Evolutionary conservation across 2,797 vertebrate genomes (phyloP).

Genomic region (Pipistrellus nathusii): DNA sequence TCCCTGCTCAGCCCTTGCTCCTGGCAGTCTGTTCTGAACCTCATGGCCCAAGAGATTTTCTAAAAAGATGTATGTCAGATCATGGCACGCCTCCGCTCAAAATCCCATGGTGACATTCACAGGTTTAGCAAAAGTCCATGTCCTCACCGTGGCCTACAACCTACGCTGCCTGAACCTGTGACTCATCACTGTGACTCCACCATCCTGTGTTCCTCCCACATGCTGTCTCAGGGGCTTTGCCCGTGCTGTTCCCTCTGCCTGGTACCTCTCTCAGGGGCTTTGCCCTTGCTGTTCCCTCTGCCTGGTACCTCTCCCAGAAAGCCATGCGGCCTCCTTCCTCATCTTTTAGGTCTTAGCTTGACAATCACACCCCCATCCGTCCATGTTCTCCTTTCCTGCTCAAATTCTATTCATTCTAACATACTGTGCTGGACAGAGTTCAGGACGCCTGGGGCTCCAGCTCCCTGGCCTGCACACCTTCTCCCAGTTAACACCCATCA

Average conservation of each 20-base stretch:
- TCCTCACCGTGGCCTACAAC: not conserved
- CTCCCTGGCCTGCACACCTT: not conserved
- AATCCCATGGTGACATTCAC: not conserved
- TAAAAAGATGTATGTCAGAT: not conserved
- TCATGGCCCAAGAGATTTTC: not conserved
- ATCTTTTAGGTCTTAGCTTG: not conserved
- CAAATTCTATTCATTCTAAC: not conserved
- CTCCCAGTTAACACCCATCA: not conserved
- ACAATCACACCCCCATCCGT: not conserved
- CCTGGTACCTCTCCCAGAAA: not conserved
- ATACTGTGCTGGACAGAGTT: rapidly evolving
- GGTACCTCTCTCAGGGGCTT: not conserved
- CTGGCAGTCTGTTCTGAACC: not conserved
- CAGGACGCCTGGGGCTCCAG: not conserved
- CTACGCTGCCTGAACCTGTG: not conserved
- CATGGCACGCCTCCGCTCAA: not conserved
- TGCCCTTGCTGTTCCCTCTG: not conserved
- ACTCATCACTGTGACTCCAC: not conserved
- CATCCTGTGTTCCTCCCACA: conserved; percentile 14
- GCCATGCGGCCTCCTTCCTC: not conserved
- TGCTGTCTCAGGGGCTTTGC: not conserved
- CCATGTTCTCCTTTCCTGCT: not conserved
- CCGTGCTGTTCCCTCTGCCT: not conserved
- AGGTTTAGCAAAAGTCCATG: not conserved
- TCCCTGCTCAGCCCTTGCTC: not conserved